Base-by-base conservation (phyloP, 1,140 invertebrate genomes). In the Drosophila leontia region DNA sequence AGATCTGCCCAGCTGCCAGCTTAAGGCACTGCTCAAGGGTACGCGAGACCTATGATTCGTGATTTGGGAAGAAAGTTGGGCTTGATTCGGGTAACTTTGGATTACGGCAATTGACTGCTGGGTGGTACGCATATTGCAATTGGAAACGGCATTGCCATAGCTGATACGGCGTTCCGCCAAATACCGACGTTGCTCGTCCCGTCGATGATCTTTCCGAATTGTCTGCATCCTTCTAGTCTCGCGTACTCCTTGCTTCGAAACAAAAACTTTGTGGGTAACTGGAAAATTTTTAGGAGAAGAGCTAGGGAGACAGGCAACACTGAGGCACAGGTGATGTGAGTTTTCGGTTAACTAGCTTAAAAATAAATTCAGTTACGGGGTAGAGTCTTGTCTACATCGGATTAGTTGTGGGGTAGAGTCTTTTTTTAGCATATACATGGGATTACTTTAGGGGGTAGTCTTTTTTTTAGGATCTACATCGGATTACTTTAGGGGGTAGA, bases 71-170 rank as follows among this genome's bases (percentile, higher is more conserved):
- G n/a, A 9, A 13, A 15, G 3, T 6, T n/a, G 26, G 12, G 29
- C 17, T 8, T 15, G 17, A 8, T 17, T 5, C 4, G 26, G 48
- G n/a, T n/a, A 37, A 19, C 13, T 2, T 1, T 17, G 32, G 5
- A 13, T 29, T 0, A 1, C 19, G 32, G 8, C 17, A 26, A 13
- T 32, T 17, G 11, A 13, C 13, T 39, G 62, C 11, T 56, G 62
- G 42, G 11, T 29, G 42, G 11, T 29, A 13, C 51, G 74, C 58
- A 47, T 50, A 9, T 75, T 84, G 6, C 32, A 45, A 29, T 61
- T 59, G 37, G 77, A 84, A 8, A 75, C 34, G 3, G 80, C 80
- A 34, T 82, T 82, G 13, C 80, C 80, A 13, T 82, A 82, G 9
- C 45, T 56, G 1, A 65, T 58, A 1, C 81, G 58, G 15, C 72